Evolutionary conservation across 2,113 vertebrate genomes (phyloP).

Genomic region (Aegithalos caudatus): DNA sequence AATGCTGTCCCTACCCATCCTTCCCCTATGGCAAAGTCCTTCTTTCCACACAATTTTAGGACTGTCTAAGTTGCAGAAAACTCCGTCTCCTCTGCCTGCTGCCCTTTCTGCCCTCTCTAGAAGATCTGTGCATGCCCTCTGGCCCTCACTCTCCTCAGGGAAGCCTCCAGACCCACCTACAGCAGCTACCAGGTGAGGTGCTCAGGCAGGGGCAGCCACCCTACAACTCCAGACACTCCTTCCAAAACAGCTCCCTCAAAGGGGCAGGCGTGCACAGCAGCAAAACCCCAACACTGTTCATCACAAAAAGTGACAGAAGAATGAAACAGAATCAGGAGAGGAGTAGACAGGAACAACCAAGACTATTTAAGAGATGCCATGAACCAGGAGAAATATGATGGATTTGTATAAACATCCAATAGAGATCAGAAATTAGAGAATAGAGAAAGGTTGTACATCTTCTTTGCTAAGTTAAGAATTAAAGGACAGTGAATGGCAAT

Average conservation of each 20-base stretch:
- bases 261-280: background rate
- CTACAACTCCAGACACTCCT: fast-evolving
- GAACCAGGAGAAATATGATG: background rate
- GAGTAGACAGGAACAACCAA: background rate
- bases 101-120: background rate
- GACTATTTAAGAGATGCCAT: background rate
- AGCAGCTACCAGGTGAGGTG: fast-evolving
- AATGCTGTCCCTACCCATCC: background rate
- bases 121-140: fast-evolving
- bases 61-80: background rate
- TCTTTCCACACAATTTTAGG: background rate
- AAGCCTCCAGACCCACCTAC: background rate
- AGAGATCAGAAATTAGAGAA: no score
- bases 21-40: background rate
- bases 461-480: background rate
- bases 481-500: background rate
- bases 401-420: background rate
- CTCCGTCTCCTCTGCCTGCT: background rate
- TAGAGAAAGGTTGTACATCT: background rate
- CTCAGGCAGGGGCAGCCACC: background rate
- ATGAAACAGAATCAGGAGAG: background rate
- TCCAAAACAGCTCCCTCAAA: background rate
- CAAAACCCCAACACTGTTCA: background rate
- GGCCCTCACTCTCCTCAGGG: background rate
- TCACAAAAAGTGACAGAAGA: background rate